Conservation (phyloP, 1,140 invertebrate genomes). For the Diuraphis noxia region DNA sequence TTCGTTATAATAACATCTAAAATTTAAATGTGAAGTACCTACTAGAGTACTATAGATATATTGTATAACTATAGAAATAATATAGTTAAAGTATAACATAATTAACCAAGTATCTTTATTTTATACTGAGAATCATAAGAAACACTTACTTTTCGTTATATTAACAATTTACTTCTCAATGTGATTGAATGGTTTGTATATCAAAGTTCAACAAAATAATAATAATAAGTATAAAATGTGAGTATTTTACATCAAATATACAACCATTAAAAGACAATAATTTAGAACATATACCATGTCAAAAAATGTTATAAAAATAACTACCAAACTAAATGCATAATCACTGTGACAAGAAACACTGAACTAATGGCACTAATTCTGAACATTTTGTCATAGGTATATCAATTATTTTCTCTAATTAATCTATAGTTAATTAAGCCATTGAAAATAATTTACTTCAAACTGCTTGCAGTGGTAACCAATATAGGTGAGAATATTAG, state of each 20-base stretch:
- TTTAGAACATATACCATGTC: neutral
- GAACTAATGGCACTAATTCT: neutral
- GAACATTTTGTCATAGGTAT: neutral
- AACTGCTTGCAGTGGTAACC: neutral
- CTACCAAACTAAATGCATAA: neutral
- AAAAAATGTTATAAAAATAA: neutral
- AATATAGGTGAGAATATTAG: neutral
- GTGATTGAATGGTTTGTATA: neutral
- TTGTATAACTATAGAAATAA: neutral
- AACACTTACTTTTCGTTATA: neutral
- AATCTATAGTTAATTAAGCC: neutral
- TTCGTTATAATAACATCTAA: neutral
- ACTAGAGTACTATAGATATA: neutral
- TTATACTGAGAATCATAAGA: neutral
- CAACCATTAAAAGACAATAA: neutral
- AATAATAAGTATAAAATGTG: neutral
- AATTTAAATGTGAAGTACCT: neutral
- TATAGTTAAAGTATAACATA: neutral
- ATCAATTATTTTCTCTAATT: neutral
- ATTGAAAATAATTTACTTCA: neutral
- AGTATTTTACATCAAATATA: neutral
- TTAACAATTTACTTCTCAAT: neutral
- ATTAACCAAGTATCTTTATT: neutral
- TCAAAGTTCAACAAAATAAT: neutral
- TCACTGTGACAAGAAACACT: neutral